Evolutionary conservation across 1,140 invertebrate species (phyloP), one percentile per base, ranked within the genome.

Genomic region (Colletes gigas): DNA sequence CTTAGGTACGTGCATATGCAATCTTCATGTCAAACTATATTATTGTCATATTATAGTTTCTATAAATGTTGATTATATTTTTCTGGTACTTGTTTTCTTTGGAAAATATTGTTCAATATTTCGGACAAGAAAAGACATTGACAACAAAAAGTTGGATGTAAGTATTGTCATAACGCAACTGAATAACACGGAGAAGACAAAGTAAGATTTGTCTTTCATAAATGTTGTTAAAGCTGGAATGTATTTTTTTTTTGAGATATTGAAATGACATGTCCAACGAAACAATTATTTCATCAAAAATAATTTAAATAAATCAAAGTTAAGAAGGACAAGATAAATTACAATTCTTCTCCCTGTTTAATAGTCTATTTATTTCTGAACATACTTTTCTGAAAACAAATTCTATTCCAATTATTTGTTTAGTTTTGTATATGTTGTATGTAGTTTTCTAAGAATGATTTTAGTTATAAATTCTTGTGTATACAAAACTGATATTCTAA

Each of bases 41-140:
- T 72, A 63, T 12, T 63, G 19, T 55, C 63, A 39, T 63, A 78
- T n/a, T 78, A 78, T 63, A 78, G 59, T 72, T 72, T 78, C 47
- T 63, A 63, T 78, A 72, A 78, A 78, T 72, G 69, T 72, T 78
- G 30, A 65, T 73, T 66, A 73, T 79, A 73, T 73, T 65, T 72
- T 78, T n/a, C 52, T 65, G 60, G 9, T 73, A 55, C 73, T 79
- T 79, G 54, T 73, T 79, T 78, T 66, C 30, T 65, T 79, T 47
- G n/a, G 50, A 17, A 78, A 63, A 55, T 72, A 63, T 78, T 71
- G 44, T 71, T 63, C 7, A 65, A 54, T 73, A 65, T 79, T 65
- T 79, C 39, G 52, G 69, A 73, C 54, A 73, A 72, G 60, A 55
- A 79, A 50, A 65, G 19, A 73, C 52, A 79, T 47, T 78, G 57